Evolutionary conservation across 2,113 vertebrate genomes (phyloP).

Genomic region (Riparia riparia): DNA sequence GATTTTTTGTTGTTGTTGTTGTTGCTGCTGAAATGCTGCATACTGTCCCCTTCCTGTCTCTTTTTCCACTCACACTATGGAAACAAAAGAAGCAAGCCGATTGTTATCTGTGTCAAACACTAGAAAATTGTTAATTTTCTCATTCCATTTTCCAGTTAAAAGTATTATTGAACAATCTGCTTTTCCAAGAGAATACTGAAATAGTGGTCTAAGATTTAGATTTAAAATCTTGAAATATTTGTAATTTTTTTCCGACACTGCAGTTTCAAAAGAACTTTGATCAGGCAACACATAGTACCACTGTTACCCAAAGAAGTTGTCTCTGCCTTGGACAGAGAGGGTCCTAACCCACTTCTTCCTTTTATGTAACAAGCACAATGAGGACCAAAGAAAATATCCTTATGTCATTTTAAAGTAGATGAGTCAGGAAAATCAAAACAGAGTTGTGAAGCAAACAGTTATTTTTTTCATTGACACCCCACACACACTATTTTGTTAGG

Average conservation of each 20-base stretch:
- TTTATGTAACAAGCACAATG: background rate
- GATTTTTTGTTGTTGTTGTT: background rate
- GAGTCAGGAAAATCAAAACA: background rate
- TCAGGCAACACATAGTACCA: background rate
- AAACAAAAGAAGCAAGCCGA: background rate
- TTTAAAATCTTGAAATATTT: background rate
- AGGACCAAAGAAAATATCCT: background rate
- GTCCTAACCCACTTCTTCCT: background rate
- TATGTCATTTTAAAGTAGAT: background rate
- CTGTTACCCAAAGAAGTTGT: background rate
- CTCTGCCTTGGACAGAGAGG: background rate
- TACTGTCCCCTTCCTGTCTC: background rate
- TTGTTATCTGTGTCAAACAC: background rate
- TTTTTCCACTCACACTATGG: background rate
- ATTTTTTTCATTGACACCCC: background rate
- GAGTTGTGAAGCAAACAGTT: background rate
- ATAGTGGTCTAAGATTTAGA: background rate
- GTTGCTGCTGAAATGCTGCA: background rate
- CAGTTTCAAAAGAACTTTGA: background rate
- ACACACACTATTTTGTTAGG: background rate
- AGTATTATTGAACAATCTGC: background rate
- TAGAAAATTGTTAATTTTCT: background rate
- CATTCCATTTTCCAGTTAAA: background rate
- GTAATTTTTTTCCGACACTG: background rate
- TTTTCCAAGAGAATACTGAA: background rate